Conservation (phyloP, 2,888 invertebrate species). For the Fragum sueziense region DNA sequence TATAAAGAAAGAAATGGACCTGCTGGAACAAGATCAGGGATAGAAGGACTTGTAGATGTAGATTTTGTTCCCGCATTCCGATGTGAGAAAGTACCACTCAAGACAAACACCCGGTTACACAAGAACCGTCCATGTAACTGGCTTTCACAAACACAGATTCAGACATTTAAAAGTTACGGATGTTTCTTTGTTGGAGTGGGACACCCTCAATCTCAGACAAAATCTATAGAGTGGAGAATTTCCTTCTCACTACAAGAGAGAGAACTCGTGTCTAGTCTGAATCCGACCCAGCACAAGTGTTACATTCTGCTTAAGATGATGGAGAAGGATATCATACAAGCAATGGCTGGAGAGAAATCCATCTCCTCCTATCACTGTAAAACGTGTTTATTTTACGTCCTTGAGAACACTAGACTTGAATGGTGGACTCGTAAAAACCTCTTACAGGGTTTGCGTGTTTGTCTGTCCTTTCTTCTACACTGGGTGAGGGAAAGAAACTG, state of each 20-base stretch:
- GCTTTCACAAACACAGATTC: neutral
- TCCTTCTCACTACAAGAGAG: constrained; percentile 33
- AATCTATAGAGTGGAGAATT: constrained; percentile 31
- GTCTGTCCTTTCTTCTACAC: neutral
- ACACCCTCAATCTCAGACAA: neutral
- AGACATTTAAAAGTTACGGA: neutral
- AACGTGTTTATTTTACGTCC: constrained; percentile 9
- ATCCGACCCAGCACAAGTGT: constrained; percentile 26
- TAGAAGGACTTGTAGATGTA: neutral
- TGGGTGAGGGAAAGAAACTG: constrained; percentile 8
- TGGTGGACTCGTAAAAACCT: constrained; percentile 7
- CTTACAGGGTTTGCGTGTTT: neutral
- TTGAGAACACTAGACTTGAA: neutral
- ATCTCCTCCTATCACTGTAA: constrained; percentile 19
- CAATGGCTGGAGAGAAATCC: neutral
- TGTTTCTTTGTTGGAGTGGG: constrained; percentile 16
- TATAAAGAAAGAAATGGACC: neutral
- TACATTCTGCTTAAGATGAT: constrained; percentile 35
- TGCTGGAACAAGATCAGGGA: neutral
- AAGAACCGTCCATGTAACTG: neutral
- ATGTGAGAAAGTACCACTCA: neutral
- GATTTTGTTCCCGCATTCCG: neutral
- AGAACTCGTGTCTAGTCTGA: constrained; percentile 30
- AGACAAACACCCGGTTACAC: neutral
- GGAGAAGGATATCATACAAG: constrained; percentile 16